A percentile compares a stretch with the other conserved stretches of the same genome.
These are phyloP conservation scores for Brachyptera putata DNA, from an alignment of 2,888 invertebrate species.

Conservation along the genomic window DNA sequence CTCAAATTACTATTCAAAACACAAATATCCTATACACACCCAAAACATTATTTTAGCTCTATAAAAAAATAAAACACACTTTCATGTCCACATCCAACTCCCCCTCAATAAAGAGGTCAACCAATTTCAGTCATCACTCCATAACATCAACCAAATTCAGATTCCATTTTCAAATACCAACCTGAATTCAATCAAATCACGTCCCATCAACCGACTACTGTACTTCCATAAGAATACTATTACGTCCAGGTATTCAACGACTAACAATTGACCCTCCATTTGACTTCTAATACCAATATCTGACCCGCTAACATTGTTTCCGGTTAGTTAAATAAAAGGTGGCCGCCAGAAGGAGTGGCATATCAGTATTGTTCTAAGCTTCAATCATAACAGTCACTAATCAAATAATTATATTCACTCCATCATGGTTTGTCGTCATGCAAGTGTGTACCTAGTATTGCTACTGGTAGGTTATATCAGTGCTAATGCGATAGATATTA, in stretches of 20 bases:
- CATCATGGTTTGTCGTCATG: background rate
- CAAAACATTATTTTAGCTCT: too few relatives aligned
- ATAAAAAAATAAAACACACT: too few relatives aligned
- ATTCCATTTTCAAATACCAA: slow-evolving; percentile 16
- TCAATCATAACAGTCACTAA: background rate
- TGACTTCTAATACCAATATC: background rate
- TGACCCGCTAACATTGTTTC: slow-evolving; percentile 14
- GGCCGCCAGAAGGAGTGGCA: slow-evolving; percentile 33
- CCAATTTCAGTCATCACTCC: background rate
- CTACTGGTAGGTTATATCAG: slow-evolving; percentile 52
- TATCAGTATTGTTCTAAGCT: slow-evolving; percentile 21
- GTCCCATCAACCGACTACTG: background rate
- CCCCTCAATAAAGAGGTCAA: background rate
- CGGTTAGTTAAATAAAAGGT: slow-evolving; percentile 30
- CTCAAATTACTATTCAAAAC: too few relatives aligned
- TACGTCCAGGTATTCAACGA: slow-evolving; percentile 4
- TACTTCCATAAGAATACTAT: background rate
- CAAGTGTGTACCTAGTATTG: slow-evolving; percentile 45
- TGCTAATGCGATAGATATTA: slow-evolving; percentile 50
- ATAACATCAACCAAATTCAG: background rate
- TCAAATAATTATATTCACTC: background rate
- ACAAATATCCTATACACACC: too few relatives aligned
- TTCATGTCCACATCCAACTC: background rate
- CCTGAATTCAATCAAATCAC: slow-evolving; percentile 6
- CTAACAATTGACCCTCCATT: background rate